Evolutionary conservation across 2,888 invertebrate species (phyloP).

Genomic region (Agrochola lychnidis): DNA sequence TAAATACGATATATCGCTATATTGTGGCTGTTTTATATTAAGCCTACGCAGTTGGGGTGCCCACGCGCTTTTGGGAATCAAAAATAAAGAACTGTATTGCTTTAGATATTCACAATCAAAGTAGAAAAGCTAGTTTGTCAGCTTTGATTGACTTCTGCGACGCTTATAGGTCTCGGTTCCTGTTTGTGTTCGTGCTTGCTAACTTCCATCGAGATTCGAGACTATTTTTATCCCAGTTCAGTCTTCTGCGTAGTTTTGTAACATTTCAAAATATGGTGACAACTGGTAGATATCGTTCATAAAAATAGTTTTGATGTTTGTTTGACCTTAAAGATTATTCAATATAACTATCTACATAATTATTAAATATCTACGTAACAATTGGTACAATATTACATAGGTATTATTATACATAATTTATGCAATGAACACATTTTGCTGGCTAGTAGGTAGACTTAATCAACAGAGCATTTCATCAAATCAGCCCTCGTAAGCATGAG

Average conservation of each 20-base stretch:
- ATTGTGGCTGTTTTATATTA: slow-evolving; percentile 4
- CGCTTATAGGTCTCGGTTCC: slow-evolving; percentile 27
- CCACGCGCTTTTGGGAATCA: slow-evolving; percentile 4
- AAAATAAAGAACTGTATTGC: slow-evolving; percentile 10
- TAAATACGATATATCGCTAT: slow-evolving; percentile 26
- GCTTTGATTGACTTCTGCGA: slow-evolving; percentile 51
- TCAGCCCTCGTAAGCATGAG: slow-evolving; percentile 12
- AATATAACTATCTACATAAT: not conserved
- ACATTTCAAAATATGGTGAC: slow-evolving; percentile 19
- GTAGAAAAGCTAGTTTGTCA: slow-evolving; percentile 35
- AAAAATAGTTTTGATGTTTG: slow-evolving; percentile 28
- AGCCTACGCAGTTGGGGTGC: slow-evolving; percentile 20
- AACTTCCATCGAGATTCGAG: slow-evolving; percentile 4
- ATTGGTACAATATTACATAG: not conserved
- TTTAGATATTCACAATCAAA: slow-evolving; percentile 38
- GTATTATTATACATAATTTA: not conserved
- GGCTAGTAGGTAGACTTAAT: slow-evolving; percentile 6
- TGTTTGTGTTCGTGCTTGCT: slow-evolving; percentile 27
- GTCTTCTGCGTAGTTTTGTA: slow-evolving; percentile 16
- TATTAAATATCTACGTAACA: slow-evolving; percentile 9
- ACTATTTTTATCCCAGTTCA: slow-evolving; percentile 10
- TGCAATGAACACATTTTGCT: slow-evolving; percentile 6
- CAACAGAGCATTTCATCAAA: slow-evolving; percentile 21
- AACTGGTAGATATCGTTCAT: slow-evolving; percentile 20
- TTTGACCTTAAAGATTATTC: slow-evolving; percentile 40